phyloP scores from a whole-genome alignment of 2,888 invertebrate species.

The Drosophila parthenogenetica region DNA sequence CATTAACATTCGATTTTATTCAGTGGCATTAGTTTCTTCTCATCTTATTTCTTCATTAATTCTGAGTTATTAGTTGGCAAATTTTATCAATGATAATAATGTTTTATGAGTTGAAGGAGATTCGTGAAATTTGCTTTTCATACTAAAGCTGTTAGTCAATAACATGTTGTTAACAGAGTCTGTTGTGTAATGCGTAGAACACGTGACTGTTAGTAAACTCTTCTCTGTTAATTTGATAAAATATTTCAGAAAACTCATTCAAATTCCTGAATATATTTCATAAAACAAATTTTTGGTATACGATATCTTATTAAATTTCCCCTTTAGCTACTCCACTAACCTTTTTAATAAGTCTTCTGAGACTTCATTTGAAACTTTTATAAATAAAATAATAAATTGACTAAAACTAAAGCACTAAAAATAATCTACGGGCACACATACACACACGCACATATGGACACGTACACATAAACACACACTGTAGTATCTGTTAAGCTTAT shows the following conservation, averaged over 20 bases:
- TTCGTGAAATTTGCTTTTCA: not conserved
- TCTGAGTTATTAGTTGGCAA: not conserved
- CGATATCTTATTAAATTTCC: not conserved
- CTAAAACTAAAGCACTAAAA: not conserved
- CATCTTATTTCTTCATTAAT: not conserved
- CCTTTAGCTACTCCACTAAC: not conserved
- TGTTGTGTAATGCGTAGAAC: not conserved
- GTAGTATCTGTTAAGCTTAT: slow-evolving; percentile 16
- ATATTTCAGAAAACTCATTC: not conserved
- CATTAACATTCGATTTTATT: slow-evolving; percentile 3
- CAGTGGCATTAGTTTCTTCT: not conserved
- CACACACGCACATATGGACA: slow-evolving; percentile 4
- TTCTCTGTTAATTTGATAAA: not conserved
- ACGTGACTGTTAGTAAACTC: not conserved
- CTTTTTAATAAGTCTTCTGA: not conserved
- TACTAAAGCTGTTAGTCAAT: too few relatives aligned
- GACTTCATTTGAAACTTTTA: not conserved
- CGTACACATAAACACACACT: slow-evolving; percentile 5
- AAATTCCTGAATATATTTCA: not conserved
- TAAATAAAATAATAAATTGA: not conserved
- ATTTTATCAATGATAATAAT: not conserved
- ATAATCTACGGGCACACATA: not conserved
- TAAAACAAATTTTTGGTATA: not conserved
- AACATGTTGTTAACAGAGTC: too few relatives aligned
- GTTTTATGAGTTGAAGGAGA: not conserved